Percentiles rank a stretch among this genome's conserved stretches.
Conservation (phyloP, 2,113 vertebrate species). For the Mohoua ochrocephala region DNA sequence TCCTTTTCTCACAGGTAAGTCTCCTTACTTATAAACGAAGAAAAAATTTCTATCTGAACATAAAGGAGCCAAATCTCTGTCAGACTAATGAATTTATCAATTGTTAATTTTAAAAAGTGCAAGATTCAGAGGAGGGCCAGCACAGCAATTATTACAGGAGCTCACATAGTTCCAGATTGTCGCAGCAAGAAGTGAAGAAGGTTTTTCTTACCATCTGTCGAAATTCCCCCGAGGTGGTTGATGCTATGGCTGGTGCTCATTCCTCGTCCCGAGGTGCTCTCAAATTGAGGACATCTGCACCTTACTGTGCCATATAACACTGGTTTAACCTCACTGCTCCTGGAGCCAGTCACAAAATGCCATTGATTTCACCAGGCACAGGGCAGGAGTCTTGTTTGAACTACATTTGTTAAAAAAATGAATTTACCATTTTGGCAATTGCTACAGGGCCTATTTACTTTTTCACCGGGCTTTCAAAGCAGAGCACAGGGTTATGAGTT, state of each 20-base stretch:
- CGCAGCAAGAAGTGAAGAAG: neutral
- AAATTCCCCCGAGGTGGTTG: neutral
- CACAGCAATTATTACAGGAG: neutral
- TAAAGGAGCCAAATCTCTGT: neutral
- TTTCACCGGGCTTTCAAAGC: neutral
- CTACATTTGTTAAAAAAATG: neutral
- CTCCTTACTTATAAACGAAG: neutral
- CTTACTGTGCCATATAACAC: neutral
- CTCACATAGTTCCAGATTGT: neutral
- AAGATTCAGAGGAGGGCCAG: neutral
- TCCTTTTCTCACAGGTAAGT: neutral
- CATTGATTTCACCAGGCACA: neutral
- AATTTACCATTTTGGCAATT: neutral
- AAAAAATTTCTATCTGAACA: neutral
- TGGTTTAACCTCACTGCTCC: neutral
- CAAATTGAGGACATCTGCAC: neutral
- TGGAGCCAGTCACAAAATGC: neutral
- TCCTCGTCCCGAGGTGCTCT: neutral
- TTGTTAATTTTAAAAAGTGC: neutral
- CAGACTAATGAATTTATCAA: neutral
- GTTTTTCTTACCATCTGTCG: neutral
- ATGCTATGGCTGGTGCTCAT: neutral
- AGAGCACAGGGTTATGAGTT: neutral
- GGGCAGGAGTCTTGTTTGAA: neutral
- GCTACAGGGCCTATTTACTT: neutral